Percentiles rank a stretch among this genome's conserved stretches.
Conservation (phyloP, 1,140 invertebrate species). For the Panagrolaimus sp. region DNA sequence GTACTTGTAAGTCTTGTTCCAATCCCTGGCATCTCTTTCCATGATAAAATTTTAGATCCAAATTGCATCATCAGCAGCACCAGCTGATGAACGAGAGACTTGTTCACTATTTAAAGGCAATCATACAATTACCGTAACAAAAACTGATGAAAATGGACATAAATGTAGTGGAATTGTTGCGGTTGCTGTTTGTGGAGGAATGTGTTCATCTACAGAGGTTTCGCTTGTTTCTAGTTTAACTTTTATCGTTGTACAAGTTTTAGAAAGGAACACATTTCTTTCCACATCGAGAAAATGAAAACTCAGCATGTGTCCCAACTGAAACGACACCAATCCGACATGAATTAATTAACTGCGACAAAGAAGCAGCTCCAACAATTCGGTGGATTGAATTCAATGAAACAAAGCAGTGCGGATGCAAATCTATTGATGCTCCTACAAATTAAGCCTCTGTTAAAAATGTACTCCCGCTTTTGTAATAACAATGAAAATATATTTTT, state of each 20-base stretch:
- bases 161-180: not conserved
- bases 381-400: not conserved
- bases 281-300: not conserved
- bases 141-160: not conserved
- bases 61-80: no score
- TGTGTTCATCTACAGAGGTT: not conserved
- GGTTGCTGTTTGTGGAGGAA: not conserved
- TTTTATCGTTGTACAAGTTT: no score
- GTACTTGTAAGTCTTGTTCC: no score
- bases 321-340: not conserved
- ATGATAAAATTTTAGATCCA: no score
- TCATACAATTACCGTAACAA: not conserved
- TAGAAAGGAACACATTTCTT: constrained; percentile 8
- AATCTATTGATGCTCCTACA: not conserved
- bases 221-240: no score
- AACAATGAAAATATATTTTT: not conserved
- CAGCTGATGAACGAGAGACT: no score
- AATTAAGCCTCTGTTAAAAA: not conserved
- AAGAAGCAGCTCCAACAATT: not conserved
- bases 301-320: not conserved
- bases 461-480: not conserved
- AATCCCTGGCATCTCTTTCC: no score
- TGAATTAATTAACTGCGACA: not conserved
- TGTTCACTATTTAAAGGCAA: no score
- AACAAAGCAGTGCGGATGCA: not conserved